Percentiles rank a stretch among this genome's conserved stretches.
These are phyloP conservation scores for Hydropotes inermis DNA, from an alignment of 2,113 vertebrate species.

Conservation along the genomic window DNA sequence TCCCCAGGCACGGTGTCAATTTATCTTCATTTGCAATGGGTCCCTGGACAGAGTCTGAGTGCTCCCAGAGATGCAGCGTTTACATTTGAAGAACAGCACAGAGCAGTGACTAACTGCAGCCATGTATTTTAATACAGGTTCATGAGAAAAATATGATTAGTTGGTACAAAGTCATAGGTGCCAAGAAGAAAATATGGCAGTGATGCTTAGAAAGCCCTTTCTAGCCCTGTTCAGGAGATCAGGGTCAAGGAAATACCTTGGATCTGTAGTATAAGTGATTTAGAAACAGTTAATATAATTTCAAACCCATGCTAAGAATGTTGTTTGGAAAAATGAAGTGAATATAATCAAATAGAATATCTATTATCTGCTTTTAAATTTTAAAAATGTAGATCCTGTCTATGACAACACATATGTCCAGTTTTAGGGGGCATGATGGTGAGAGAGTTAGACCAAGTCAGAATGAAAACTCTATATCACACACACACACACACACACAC, in stretches of 20 bases:
- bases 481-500: not conserved
- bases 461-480: not conserved
- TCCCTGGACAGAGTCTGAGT: constrained; percentile 29
- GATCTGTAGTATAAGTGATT: not conserved
- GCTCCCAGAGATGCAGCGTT: constrained; percentile 2
- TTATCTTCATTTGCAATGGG: constrained; percentile 60
- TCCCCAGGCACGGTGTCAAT: constrained; percentile 58
- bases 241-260: not conserved
- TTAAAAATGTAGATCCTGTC: not conserved
- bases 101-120: not conserved
- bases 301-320: not conserved
- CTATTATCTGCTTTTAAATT: not conserved
- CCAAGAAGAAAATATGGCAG: not conserved
- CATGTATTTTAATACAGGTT: not conserved
- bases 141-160: not conserved
- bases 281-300: not conserved
- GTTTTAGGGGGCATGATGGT: not conserved
- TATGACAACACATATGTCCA: not conserved
- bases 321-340: not conserved
- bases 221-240: not conserved
- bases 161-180: not conserved
- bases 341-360: not conserved
- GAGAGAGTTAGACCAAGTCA: not conserved
- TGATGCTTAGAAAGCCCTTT: not conserved
- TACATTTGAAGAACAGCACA: constrained; percentile 31